Evolutionary conservation across 2,797 vertebrate species (phyloP), one percentile per base, ranked within the genome.

Genomic region (Lutra lutra): DNA sequence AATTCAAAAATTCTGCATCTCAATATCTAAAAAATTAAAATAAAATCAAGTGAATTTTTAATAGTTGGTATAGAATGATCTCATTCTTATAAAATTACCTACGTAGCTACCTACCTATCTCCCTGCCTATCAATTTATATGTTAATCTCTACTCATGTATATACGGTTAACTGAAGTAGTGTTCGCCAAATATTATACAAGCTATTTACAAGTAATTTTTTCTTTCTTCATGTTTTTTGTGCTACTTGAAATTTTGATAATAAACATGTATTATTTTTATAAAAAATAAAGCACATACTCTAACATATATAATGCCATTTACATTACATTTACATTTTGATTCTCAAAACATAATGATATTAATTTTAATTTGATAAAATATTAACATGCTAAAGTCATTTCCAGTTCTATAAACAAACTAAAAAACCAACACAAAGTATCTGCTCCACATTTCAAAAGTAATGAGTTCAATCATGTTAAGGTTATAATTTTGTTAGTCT

Each of bases 401-500:
- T 98, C 91, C 97, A 98, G 95, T 89, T 95, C 97, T 92, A 94
- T 95, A 98, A 98, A 98, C 97, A 98, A 98, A 97, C 94, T 97
- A 96, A 97, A 98, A 97, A 95, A 92, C 86, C 90, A 97, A 95
- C 94, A 96, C 80, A 88, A 95, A 96, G 90, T 98, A 91, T 97
- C 95, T 96, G 83, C 78, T 80, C 89, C 91, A 91, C 97, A 84
- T 96, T 97, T 98, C 97, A 97, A 91, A 79, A 96, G 88, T 96
- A 97, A 97, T 96, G 97, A 97, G 90, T 97, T 98, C 97, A 98
- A 82, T 98, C 97, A 95, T 86, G 88, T 95, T 97, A 98, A 98
- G 96, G 98, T 98, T 98, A 96, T 98, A 98, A 98, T 98, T 98
- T 98, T 98, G 97, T 97, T 96, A 96, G 97, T 95, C 97, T 98